phyloP scores from a whole-genome alignment of 2,113 vertebrate genomes.

The Calidris pygmaea region DNA sequence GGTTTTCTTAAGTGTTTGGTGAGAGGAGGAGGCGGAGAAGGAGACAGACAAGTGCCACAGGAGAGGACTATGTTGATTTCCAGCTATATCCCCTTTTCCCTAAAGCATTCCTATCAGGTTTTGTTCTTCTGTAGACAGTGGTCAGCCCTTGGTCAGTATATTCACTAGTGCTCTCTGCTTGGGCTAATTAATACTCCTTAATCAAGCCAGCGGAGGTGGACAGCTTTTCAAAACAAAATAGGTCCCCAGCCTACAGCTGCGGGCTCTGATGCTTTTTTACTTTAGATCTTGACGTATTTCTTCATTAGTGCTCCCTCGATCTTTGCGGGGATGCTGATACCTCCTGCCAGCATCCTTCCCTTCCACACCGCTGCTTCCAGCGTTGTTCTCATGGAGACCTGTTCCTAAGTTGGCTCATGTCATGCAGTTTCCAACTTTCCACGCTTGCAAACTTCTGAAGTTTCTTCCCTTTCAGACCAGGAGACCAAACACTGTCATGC shows the following conservation, averaged over 20 bases:
- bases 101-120: not conserved
- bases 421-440: not conserved
- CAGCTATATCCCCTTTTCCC: not conserved
- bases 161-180: not conserved
- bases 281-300: not conserved
- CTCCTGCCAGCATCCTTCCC: not conserved
- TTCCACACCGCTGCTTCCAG: not conserved
- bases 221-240: not conserved
- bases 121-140: not conserved
- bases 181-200: not conserved
- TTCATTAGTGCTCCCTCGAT: not conserved
- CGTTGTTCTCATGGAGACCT: not conserved
- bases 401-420: not conserved
- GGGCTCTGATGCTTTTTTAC: not conserved
- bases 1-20: not conserved
- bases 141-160: not conserved
- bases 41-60: accelerated
- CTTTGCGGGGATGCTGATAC: not conserved
- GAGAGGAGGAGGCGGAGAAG: not conserved
- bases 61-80: not conserved
- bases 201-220: not conserved
- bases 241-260: not conserved
- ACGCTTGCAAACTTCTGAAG: not conserved
- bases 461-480: not conserved
- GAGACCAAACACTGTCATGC: not conserved